Base-by-base conservation (phyloP, 2,888 invertebrate species). In the Platycheirus rosarum region DNA sequence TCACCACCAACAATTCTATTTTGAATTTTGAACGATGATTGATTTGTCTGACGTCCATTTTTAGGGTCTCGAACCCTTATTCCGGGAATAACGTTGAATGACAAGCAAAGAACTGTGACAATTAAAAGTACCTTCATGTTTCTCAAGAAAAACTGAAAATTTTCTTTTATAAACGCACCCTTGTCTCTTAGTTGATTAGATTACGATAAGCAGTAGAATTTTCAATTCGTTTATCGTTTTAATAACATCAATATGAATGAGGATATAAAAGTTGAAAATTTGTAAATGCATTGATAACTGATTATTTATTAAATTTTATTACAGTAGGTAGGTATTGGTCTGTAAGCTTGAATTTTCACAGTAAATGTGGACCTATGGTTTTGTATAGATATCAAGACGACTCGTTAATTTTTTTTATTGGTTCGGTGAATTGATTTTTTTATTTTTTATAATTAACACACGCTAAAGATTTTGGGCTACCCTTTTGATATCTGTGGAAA, bases 1-100 rank as follows among this genome's bases (percentile, higher is more conserved):
- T 85, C 85, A 2, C 89, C 89, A 1, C 89, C 89, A 2, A 88
- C 44, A 2, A 89, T 87, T 0, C 87, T 86, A 0, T 86, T 85
- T 20, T 57, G 84, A 1, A 62, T 48, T 7, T 6, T 20, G 11
- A 26, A 37, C 4, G 14, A n/a, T 0, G 76, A 60, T 2, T 7
- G n/a, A 7, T 66, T 71, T 0, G 53, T 20, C 2, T 3, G 14
- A 9, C 26, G 62, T n/a, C 53, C 23, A 26, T 7, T 16, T 0
- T 4, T 13, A 6, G 51, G 11, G 16, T 37, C 51, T 13, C 26
- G 23, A 6, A 69, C 18, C 16, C 82, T 71, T 32, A 68, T 76
- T 11, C 51, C 57, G 18, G 42, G 32, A 16, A 53, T 46, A n/a
- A 29, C 69, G 18, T 74, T 37, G 5, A 76, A 55, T 42, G 35